Evolutionary conservation across 2,113 vertebrate species (phyloP).

Genomic region (Ophiodon elongatus): DNA sequence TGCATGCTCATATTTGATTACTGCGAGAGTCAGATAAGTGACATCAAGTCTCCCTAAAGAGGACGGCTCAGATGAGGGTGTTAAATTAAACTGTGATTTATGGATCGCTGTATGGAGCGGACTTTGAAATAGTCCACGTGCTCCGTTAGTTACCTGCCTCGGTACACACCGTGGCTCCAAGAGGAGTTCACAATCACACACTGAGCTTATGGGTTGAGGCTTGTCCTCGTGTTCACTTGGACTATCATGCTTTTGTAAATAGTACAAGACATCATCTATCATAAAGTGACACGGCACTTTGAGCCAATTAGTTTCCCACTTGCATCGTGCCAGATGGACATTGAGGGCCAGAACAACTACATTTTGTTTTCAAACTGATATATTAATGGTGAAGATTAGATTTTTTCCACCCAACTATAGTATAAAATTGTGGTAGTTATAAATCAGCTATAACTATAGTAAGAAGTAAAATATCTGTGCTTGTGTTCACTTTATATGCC

Average conservation of each 20-base stretch:
- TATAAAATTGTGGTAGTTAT: too few species aligned
- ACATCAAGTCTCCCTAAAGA: background rate
- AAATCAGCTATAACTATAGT: background rate
- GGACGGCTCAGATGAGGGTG: too few species aligned
- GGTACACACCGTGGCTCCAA: too few species aligned
- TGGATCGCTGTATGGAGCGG: too few species aligned
- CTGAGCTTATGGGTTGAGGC: background rate
- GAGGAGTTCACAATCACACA: background rate
- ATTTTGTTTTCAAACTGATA: background rate
- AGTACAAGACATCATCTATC: background rate
- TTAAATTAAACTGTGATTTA: too few species aligned
- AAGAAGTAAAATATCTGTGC: background rate
- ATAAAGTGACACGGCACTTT: background rate
- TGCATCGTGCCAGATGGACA: too few species aligned
- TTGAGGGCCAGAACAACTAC: background rate
- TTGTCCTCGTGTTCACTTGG: background rate
- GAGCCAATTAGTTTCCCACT: too few species aligned
- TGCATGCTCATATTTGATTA: background rate
- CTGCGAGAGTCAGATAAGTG: background rate
- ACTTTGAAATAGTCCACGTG: too few species aligned
- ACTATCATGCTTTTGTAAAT: background rate
- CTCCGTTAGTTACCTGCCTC: too few species aligned
- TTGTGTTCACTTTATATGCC: background rate
- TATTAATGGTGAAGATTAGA: background rate
- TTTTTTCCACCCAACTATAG: background rate